Percentiles rank a stretch among this genome's conserved stretches.
These are phyloP conservation scores for Platyura marginata DNA, from an alignment of 1,140 invertebrate genomes.

Conservation along the genomic window DNA sequence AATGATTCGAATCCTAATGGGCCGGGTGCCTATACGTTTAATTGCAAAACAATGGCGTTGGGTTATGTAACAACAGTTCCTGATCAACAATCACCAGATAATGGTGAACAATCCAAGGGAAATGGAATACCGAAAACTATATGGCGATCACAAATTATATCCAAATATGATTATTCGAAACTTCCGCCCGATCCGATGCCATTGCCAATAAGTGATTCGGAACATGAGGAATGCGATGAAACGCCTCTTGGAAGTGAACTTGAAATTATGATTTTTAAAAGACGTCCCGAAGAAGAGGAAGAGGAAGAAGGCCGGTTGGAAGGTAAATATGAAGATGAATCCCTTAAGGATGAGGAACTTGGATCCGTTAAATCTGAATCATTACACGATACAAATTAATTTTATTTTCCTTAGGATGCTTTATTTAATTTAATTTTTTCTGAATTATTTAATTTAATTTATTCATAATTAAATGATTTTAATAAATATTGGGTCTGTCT, in stretches of 20 bases:
- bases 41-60: constrained; percentile 42
- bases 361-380: constrained; percentile 12
- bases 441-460: too few relatives aligned
- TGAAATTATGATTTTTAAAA: neutral
- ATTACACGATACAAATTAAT: too few relatives aligned
- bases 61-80: constrained; percentile 30
- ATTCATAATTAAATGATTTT: too few relatives aligned
- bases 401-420: too few relatives aligned
- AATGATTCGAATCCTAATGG: constrained; percentile 38
- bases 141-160: constrained; percentile 43
- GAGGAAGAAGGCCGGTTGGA: constrained; percentile 15
- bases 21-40: constrained; percentile 45
- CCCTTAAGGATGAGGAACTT: constrained; percentile 13
- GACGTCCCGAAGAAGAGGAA: constrained; percentile 14
- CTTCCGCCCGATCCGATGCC: constrained; percentile 43
- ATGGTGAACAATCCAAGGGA: constrained; percentile 6
- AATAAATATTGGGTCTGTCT: too few relatives aligned
- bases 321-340: constrained; percentile 13
- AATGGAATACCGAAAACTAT: constrained; percentile 15
- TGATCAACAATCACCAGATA: constrained; percentile 15
- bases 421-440: too few relatives aligned
- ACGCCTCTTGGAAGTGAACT: constrained; percentile 11
- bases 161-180: constrained; percentile 39
- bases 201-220: constrained; percentile 35
- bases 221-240: constrained; percentile 24